phyloP scores from a whole-genome alignment of 2,797 vertebrate species.

The Falco berigora region DNA sequence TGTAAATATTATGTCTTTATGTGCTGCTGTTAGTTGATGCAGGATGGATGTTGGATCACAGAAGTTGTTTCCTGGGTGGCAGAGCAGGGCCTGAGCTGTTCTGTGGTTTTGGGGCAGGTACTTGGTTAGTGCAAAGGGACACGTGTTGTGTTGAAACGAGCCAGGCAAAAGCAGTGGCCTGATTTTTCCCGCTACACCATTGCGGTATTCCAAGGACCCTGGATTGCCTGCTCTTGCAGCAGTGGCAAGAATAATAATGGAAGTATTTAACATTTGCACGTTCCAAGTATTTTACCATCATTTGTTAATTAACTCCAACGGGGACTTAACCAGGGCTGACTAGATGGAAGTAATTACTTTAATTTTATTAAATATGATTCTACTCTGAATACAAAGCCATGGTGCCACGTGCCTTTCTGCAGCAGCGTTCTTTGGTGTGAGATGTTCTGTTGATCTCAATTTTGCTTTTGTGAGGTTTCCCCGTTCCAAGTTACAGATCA shows the following conservation, averaged over 20 bases:
- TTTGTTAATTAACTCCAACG: constrained; percentile 9
- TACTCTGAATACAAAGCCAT: not conserved
- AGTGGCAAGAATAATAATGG: not conserved
- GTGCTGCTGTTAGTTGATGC: not conserved
- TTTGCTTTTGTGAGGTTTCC: not conserved
- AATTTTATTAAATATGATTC: not conserved
- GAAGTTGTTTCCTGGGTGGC: not conserved
- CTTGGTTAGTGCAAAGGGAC: not conserved
- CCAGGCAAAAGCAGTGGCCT: not conserved
- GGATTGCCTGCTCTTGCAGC: not conserved
- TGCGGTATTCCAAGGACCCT: not conserved
- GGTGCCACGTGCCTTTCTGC: not conserved
- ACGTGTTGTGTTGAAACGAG: not conserved
- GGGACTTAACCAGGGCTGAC: not conserved
- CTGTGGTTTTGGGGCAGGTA: not conserved
- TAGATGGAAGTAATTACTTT: constrained; percentile 25
- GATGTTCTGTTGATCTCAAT: not conserved
- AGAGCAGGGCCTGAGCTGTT: not conserved
- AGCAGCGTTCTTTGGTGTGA: not conserved
- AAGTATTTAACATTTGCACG: not conserved
- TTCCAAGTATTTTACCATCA: not conserved
- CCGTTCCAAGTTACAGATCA: not conserved
- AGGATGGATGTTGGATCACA: not conserved
- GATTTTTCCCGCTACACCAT: not conserved
- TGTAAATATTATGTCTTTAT: not conserved